Evolutionary conservation across 2,113 vertebrate genomes (phyloP).

Genomic region (Aegithalos caudatus): DNA sequence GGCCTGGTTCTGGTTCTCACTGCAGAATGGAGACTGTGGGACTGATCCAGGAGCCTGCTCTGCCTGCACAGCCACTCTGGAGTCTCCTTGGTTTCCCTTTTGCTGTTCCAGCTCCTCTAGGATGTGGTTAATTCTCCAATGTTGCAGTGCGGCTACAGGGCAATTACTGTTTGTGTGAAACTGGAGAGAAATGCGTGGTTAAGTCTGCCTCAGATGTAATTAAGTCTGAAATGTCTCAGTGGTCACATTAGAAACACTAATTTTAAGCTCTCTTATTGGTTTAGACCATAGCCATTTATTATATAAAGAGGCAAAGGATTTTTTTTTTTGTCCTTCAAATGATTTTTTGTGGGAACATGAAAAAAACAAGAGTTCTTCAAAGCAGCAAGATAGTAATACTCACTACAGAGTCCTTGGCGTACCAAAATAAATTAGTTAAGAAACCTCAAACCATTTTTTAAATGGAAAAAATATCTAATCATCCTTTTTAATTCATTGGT

Average conservation of each 20-base stretch:
- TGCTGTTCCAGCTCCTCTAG: neutral
- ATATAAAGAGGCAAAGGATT: neutral
- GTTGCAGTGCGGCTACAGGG: neutral
- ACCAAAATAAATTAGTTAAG: slow-evolving; percentile 9
- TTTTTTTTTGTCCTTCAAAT: neutral
- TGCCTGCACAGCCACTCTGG: neutral
- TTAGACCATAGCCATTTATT: slow-evolving; percentile 11
- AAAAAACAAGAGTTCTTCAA: neutral
- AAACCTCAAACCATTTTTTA: neutral
- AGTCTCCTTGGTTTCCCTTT: neutral
- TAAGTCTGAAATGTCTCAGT: slow-evolving; percentile 53
- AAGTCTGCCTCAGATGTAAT: slow-evolving; percentile 39
- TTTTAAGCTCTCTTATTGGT: slow-evolving; percentile 11
- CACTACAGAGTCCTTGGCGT: neutral
- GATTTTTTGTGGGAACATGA: neutral
- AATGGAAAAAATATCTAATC: neutral
- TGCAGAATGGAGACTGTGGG: neutral
- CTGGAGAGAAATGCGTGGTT: slow-evolving; percentile 42
- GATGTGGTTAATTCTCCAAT: slow-evolving; percentile 54
- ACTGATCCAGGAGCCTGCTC: neutral
- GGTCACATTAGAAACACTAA: slow-evolving; percentile 42
- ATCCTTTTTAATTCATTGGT: neutral
- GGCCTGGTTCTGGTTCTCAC: neutral
- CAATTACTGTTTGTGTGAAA: slow-evolving; percentile 43
- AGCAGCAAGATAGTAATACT: neutral